Evolutionary conservation across 2,113 vertebrate genomes (phyloP).

Genomic region (Zootoca vivipara): DNA sequence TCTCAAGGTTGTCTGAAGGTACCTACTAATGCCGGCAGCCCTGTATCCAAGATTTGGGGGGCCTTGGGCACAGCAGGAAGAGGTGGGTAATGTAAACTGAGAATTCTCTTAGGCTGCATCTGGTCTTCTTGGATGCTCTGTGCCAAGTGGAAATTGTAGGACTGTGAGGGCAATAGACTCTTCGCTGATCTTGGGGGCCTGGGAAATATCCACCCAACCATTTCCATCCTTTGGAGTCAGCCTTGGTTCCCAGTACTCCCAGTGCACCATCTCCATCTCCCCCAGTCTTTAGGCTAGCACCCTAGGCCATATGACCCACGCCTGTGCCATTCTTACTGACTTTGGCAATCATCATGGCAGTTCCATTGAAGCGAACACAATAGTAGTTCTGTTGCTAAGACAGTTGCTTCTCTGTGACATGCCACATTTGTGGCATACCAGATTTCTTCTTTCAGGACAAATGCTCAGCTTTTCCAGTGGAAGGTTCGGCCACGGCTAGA

Average conservation of each 20-base stretch:
- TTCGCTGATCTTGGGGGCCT: neutral
- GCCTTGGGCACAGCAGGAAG: rapidly evolving
- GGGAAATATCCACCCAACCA: no score
- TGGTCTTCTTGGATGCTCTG: neutral
- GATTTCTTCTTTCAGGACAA: neutral
- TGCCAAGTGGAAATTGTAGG: neutral
- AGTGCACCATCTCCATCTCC: neutral
- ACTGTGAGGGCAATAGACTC: neutral
- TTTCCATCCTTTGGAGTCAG: neutral
- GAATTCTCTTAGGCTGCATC: neutral
- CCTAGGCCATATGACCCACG: neutral
- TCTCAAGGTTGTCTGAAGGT: no score
- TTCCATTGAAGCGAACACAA: neutral
- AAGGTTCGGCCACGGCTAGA: neutral
- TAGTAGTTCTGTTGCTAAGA: neutral
- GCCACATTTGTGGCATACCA: no score
- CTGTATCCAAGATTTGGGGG: neutral
- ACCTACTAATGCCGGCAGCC: no score
- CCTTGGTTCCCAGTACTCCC: no score
- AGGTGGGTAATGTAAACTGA: neutral
- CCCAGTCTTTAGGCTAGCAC: neutral
- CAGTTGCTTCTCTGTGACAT: neutral
- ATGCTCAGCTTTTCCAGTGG: neutral
- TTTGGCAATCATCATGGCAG: neutral
- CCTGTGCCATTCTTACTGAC: neutral